These are phyloP conservation scores for Dendrolimus houi DNA, from an alignment of 2,888 invertebrate species.

Conservation along the genomic window DNA sequence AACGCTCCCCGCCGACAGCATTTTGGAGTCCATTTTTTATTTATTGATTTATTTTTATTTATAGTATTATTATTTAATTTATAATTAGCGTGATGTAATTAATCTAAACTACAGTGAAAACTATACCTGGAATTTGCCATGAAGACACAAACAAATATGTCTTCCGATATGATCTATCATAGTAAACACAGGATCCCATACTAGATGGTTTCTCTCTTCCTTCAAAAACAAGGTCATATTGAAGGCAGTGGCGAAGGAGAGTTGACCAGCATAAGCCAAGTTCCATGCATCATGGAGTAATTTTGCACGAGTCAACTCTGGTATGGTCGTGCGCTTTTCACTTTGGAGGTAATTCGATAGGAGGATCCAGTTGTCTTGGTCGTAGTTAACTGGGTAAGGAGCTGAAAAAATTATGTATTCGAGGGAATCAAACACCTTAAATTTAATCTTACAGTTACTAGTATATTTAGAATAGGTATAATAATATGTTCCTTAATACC, in stretches of 20 bases:
- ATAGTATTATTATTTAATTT: too few species aligned
- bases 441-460: background rate
- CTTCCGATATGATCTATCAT: conserved; percentile 88
- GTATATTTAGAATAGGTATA: too few species aligned
- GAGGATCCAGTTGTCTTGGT: conserved; percentile 84
- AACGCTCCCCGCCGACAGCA: too few species aligned
- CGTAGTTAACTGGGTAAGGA: conserved; percentile 90
- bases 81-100: too few species aligned
- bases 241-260: conserved; percentile 84
- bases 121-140: conserved; percentile 83
- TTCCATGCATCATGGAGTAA: conserved; percentile 87
- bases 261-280: conserved; percentile 84
- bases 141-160: conserved; percentile 79
- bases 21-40: too few species aligned
- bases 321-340: conserved; percentile 73
- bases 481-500: too few species aligned
- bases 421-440: conserved; percentile 7
- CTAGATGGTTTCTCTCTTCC: conserved; percentile 83
- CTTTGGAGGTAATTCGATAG: conserved; percentile 79
- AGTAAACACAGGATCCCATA: conserved; percentile 90
- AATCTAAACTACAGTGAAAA: too few species aligned
- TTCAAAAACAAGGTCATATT: conserved; percentile 87
- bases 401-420: conserved; percentile 55
- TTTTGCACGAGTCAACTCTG: conserved; percentile 84
- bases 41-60: too few species aligned